Conservation (phyloP, 2,888 invertebrate genomes). For the Epirrita christyi region DNA sequence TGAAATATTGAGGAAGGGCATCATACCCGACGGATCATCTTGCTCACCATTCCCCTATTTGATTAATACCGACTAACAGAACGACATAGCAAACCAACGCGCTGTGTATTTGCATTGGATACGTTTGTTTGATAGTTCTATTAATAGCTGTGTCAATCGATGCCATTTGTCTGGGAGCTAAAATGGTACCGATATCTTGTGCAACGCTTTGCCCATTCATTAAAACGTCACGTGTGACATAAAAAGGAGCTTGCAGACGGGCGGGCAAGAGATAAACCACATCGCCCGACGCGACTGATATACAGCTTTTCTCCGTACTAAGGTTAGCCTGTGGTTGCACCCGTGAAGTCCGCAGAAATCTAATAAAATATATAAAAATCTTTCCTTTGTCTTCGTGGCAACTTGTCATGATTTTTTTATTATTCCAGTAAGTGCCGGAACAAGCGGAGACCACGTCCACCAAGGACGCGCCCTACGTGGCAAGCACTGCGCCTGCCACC, state of each 20-base stretch:
- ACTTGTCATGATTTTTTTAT: too few relatives aligned
- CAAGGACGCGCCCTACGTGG: too few relatives aligned
- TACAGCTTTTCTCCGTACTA: conserved; percentile 11
- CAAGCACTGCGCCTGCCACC: too few relatives aligned
- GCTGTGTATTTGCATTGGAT: conserved; percentile 12
- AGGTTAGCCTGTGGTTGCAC: conserved; percentile 11
- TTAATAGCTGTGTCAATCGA: conserved; percentile 67
- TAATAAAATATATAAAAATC: not conserved
- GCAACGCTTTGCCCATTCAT: conserved; percentile 60
- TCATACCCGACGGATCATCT: too few relatives aligned
- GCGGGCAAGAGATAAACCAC: conserved; percentile 27
- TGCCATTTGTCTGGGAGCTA: conserved; percentile 59
- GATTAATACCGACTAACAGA: too few relatives aligned
- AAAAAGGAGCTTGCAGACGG: conserved; percentile 37
- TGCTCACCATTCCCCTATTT: too few relatives aligned
- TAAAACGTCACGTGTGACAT: conserved; percentile 51
- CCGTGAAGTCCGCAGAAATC: not conserved
- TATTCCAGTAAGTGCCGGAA: too few relatives aligned
- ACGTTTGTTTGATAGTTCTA: conserved; percentile 47
- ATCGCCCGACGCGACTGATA: conserved; percentile 14
- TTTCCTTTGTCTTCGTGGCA: not conserved
- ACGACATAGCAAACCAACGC: conserved; percentile 5
- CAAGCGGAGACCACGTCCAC: too few relatives aligned
- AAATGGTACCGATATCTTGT: conserved; percentile 60
- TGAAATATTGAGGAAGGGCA: too few relatives aligned